Conservation (phyloP, 2,797 vertebrate genomes). For the Galago senegalensis region DNA sequence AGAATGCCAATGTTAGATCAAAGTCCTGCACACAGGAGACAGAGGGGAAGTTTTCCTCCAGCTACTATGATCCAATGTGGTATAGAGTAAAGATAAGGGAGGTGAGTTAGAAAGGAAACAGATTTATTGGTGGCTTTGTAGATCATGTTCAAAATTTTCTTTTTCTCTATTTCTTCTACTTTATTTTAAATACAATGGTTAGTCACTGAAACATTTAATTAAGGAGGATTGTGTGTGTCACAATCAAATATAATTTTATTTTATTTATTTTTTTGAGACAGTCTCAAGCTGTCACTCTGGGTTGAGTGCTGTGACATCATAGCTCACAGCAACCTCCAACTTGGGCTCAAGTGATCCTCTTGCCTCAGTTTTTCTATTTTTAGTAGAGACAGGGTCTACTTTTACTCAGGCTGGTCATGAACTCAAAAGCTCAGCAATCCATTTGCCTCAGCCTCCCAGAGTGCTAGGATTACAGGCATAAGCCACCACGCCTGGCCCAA, state of each 20-base stretch:
- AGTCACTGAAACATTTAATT: background rate
- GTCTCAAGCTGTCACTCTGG: no score
- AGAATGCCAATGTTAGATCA: background rate
- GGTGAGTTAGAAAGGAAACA: background rate
- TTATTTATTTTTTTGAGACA: no score
- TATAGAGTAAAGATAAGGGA: background rate
- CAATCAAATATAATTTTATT: background rate
- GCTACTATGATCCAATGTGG: background rate
- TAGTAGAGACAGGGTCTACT: no score
- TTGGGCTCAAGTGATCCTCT: no score
- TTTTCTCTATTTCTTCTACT: background rate
- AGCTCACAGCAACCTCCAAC: no score
- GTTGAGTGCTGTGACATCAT: no score
- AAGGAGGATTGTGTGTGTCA: background rate
- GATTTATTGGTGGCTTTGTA: background rate
- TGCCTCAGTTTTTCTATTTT: no score
- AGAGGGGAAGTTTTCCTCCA: background rate
- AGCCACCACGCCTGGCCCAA: background rate
- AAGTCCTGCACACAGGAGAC: background rate
- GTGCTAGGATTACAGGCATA: no score
- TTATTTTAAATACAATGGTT: constrained; percentile 15
- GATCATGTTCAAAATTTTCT: background rate
- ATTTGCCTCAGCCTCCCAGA: no score
- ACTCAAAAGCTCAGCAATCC: no score
- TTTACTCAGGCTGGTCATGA: no score